These are phyloP conservation scores for Podotricha telesiphe DNA, from an alignment of 2,888 invertebrate species.

Conservation along the genomic window DNA sequence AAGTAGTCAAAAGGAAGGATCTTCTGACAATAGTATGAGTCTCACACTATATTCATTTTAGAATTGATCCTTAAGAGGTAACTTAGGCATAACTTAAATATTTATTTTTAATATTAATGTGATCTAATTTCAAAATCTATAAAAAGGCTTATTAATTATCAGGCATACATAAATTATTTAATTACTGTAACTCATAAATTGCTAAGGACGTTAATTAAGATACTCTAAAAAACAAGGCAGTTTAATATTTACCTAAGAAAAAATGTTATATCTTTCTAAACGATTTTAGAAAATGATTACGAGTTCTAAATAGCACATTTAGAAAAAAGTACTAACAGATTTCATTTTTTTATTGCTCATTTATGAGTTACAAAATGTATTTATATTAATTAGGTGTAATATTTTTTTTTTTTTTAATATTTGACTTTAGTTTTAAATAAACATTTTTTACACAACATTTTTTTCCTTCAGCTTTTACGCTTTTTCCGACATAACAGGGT, in stretches of 20 bases:
- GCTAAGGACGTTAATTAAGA: slow-evolving; percentile 21
- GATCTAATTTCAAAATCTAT: neutral
- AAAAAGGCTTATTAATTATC: slow-evolving; percentile 10
- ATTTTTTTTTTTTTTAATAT: neutral
- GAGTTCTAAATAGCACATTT: neutral
- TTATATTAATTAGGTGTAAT: slow-evolving; percentile 6
- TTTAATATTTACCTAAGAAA: slow-evolving; percentile 9
- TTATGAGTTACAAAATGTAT: neutral
- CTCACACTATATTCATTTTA: neutral
- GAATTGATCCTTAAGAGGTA: neutral
- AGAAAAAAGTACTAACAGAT: neutral
- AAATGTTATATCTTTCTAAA: neutral
- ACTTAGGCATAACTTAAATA: no score
- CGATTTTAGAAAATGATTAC: neutral
- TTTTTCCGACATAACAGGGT: no score
- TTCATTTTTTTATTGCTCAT: slow-evolving; percentile 4
- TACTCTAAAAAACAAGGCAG: slow-evolving; percentile 15
- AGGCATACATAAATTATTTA: slow-evolving; percentile 3
- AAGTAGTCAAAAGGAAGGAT: no score
- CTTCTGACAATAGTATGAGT: neutral
- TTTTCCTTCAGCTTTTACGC: no score
- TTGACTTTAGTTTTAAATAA: no score
- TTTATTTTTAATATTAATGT: neutral
- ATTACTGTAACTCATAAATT: slow-evolving; percentile 16
- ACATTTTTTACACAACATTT: no score